Percentiles rank a stretch among this genome's conserved stretches.
Conservation (phyloP, 2,888 invertebrate species). For the Drosophila heteroneura region DNA sequence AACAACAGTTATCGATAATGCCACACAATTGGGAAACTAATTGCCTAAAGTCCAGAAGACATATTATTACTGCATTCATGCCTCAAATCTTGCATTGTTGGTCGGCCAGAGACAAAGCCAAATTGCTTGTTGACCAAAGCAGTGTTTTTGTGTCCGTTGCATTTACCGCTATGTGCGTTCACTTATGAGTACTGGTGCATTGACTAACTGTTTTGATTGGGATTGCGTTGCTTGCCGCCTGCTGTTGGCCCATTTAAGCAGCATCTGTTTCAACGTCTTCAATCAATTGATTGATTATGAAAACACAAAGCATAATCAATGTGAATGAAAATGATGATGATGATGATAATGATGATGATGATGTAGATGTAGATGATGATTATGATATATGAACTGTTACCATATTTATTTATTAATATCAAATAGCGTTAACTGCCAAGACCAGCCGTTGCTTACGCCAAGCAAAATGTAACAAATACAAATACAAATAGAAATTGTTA, state of each 20-base stretch:
- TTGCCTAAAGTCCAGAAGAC: background rate
- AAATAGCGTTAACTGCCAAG: conserved; percentile 46
- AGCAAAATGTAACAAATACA: conserved; percentile 21
- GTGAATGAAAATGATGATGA: conserved; percentile 30
- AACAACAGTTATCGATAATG: background rate
- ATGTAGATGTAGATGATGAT: conserved; percentile 25
- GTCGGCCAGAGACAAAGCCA: conserved; percentile 11
- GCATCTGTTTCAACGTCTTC: conserved; percentile 49
- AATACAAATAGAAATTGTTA: conserved; percentile 51
- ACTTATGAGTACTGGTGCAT: conserved; percentile 24
- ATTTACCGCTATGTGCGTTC: conserved; percentile 36
- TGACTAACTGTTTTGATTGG: conserved; percentile 28
- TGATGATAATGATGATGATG: conserved; percentile 22
- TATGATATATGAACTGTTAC: conserved; percentile 55
- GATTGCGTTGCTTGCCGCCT: conserved; percentile 1
- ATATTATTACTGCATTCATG: background rate
- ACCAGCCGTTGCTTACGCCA: conserved; percentile 14
- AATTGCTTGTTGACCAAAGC: conserved; percentile 7
- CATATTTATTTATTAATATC: conserved; percentile 65
- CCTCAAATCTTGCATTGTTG: background rate
- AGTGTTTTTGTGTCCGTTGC: conserved; percentile 14
- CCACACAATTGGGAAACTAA: background rate
- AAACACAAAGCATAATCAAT: conserved; percentile 61
- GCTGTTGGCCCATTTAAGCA: conserved; percentile 43
- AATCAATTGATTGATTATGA: conserved; percentile 71